Percentiles rank a stretch among this genome's conserved stretches.
phyloP scores from a whole-genome alignment of 2,797 vertebrate genomes.

The Phrynocephalus forsythii region DNA sequence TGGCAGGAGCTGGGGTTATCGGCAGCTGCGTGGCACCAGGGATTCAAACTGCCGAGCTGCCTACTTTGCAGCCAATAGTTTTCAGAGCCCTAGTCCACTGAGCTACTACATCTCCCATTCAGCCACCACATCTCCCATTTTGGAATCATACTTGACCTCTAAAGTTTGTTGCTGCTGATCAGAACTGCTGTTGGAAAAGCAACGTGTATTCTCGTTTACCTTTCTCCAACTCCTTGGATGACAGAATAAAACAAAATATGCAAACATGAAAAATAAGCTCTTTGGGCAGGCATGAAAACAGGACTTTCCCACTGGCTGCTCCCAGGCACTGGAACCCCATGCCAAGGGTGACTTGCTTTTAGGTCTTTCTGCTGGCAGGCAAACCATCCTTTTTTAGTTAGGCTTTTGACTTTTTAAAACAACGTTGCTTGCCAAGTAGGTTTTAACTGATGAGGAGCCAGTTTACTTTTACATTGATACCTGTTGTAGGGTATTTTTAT shows the following conservation, averaged over 20 bases:
- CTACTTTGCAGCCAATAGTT: too few species aligned
- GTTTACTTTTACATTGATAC: neutral
- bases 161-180: neutral
- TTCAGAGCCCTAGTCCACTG: too few species aligned
- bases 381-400: neutral
- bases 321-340: neutral
- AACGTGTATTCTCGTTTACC: neutral
- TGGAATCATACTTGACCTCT: neutral
- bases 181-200: neutral
- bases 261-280: neutral
- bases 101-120: too few species aligned
- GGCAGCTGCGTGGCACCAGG: too few species aligned
- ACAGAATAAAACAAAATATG: neutral
- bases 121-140: too few species aligned
- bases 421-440: neutral
- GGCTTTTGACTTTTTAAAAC: neutral
- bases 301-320: neutral
- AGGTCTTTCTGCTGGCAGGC: neutral
- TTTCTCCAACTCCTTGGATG: neutral
- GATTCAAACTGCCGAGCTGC: too few species aligned
- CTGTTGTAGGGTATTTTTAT: neutral
- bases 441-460: neutral
- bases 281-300: neutral
- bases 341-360: neutral
- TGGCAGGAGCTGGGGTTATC: too few species aligned